These are phyloP conservation scores for Leptopilina syphax DNA, from an alignment of 2,888 invertebrate species.

Conservation along the genomic window DNA sequence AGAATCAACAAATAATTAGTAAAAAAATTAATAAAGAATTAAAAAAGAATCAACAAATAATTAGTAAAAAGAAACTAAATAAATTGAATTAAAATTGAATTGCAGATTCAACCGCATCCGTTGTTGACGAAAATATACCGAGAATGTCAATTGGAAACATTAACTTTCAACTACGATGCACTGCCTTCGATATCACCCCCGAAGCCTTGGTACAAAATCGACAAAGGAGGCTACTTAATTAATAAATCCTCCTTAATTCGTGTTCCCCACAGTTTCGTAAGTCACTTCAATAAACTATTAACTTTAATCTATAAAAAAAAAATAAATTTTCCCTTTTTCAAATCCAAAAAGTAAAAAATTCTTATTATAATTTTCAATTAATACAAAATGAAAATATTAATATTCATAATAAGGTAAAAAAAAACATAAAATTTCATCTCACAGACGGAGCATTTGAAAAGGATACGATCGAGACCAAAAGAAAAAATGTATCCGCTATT, in stretches of 20 bases:
- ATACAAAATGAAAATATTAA: too few species aligned
- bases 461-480: conserved; percentile 78
- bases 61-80: too few species aligned
- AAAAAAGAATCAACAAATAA: too few species aligned
- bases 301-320: neutral
- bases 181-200: conserved; percentile 91
- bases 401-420: too few species aligned
- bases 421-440: too few species aligned
- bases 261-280: conserved; percentile 71
- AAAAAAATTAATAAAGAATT: too few species aligned
- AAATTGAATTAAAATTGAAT: too few species aligned
- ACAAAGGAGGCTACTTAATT: conserved; percentile 87
- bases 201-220: conserved; percentile 86
- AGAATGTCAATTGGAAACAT: conserved; percentile 82
- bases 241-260: conserved; percentile 82
- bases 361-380: too few species aligned
- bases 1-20: too few species aligned
- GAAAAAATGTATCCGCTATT: conserved; percentile 87
- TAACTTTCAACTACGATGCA: conserved; percentile 85
- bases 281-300: conserved; percentile 33
- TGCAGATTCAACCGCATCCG: conserved; percentile 88
- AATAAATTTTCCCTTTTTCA: conserved; percentile 39
- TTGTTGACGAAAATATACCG: conserved; percentile 83
- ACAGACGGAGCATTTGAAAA: conserved; percentile 81
- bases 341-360: too few species aligned